Evolutionary conservation across 2,113 vertebrate species (phyloP), one percentile per base, ranked within the genome.

Genomic region (Rutilus rutilus): DNA sequence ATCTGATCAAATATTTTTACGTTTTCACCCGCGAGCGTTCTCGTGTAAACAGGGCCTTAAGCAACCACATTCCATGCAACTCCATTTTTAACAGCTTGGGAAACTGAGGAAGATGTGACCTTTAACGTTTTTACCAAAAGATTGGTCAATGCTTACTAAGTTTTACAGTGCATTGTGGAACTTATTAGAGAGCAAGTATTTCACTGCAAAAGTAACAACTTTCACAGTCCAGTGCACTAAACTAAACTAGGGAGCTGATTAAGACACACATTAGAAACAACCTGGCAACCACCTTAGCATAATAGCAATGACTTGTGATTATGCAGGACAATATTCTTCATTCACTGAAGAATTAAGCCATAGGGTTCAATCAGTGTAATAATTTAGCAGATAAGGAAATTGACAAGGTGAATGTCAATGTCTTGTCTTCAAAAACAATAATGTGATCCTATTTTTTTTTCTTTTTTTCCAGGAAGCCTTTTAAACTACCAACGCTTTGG

Each of bases 401-500:
- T 42, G 23, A 45, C 36, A 73, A 42, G n/a, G 23, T 42, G 33
- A 23, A 39, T 73, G 19, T 73, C 5, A 42, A 9, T 17, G 12
- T 36, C 36, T 36, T 33, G 30, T 47, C 15, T 64, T 64, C 4
- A 78, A 85, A 84, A 17, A 14, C 52, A 59, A 54, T 73, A 25
- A 12, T 83, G 25, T 30, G 42, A 36, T 19, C 54, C 64, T 14
- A 33, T 84, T 76, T 62, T 67, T 69, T 67, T 86, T 86, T 39
- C 59, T 69, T 59, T 83, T 86, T 39, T 27, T 71, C 39, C 47
- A 82, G 11, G 45, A 50, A 47, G 30, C 54, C n/a, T 59, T 88
- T 87, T 12, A 65, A 73, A 64, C 7, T 52, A 14, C 11, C 33
- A 82, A 78, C 39, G 39, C 59, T 85, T 82, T 73, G 23, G 39